Conservation (phyloP, 2,888 invertebrate genomes). For the Tridacna crocea region DNA sequence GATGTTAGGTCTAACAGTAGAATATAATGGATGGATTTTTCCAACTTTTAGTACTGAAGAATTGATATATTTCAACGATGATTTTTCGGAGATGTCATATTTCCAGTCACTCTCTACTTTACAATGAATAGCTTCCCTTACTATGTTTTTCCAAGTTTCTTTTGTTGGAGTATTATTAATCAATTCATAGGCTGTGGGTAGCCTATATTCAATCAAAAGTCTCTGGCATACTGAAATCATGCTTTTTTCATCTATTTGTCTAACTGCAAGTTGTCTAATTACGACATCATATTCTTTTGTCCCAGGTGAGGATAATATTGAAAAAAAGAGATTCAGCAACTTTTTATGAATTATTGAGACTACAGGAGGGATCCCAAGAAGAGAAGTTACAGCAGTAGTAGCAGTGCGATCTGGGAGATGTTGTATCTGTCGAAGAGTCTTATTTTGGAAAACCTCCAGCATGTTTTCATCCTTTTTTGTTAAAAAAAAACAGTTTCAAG, state of each 20-base stretch:
- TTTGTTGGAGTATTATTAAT: background rate
- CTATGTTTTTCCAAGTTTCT: background rate
- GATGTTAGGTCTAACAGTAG: background rate
- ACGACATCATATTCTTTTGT: background rate
- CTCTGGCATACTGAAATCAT: background rate
- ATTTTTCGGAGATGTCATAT: background rate
- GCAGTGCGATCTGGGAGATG: conserved; percentile 20
- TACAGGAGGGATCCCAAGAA: conserved; percentile 15
- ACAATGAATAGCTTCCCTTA: background rate
- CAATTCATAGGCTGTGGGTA: background rate
- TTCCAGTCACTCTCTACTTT: background rate
- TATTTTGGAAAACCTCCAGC: conserved; percentile 12
- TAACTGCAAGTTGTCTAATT: background rate
- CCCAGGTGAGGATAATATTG: background rate
- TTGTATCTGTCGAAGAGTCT: conserved; percentile 15
- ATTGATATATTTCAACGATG: background rate
- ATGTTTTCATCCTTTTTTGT: conserved; percentile 2
- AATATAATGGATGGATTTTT: background rate
- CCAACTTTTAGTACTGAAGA: background rate
- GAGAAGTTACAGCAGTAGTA: background rate
- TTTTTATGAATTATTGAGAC: conserved; percentile 6
- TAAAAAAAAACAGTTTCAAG: background rate
- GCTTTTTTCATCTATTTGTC: background rate
- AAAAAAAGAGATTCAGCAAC: conserved; percentile 8
- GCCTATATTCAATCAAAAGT: background rate